phyloP scores from a whole-genome alignment of 2,888 invertebrate genomes.

The Philereme transversata region DNA sequence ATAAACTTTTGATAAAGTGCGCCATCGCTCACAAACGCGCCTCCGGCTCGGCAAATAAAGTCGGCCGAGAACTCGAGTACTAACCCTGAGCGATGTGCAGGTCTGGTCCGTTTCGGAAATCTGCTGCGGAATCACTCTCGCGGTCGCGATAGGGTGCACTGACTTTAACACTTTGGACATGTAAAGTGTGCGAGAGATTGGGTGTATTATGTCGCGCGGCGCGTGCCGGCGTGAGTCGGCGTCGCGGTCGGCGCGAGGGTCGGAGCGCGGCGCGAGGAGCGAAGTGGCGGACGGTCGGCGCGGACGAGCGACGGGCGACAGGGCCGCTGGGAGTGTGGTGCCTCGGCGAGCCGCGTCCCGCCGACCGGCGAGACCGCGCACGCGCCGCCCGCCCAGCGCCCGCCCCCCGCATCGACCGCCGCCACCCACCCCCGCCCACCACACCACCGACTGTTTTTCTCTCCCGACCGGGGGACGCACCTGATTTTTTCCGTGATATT shows the following conservation, averaged over 20 bases:
- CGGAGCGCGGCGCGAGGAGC: conserved; percentile 68
- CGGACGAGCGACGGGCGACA: conserved; percentile 56
- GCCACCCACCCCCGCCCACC: conserved; percentile 68
- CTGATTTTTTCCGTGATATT: conserved; percentile 85
- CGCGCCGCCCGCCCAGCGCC: conserved; percentile 73
- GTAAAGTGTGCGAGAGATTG: conserved; percentile 67
- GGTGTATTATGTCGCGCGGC: conserved; percentile 60
- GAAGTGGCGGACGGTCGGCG: conserved; percentile 64
- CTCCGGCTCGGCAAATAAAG: conserved; percentile 50
- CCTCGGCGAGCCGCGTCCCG: conserved; percentile 57
- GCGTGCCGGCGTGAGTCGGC: conserved; percentile 61
- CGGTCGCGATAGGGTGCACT: conserved; percentile 80
- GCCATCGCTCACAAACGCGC: conserved; percentile 55
- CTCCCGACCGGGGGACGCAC: conserved; percentile 82
- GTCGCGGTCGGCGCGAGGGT: conserved; percentile 39
- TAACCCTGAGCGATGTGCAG: conserved; percentile 80
- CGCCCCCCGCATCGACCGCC: conserved; percentile 72
- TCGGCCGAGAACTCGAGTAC: conserved; percentile 59
- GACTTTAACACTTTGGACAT: conserved; percentile 81
- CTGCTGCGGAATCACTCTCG: conserved; percentile 78
- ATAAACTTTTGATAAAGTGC: conserved; percentile 72
- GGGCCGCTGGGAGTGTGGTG: conserved; percentile 63
- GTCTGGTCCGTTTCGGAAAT: conserved; percentile 76
- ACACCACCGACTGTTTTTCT: conserved; percentile 74
- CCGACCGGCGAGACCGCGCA: conserved; percentile 69